These are phyloP conservation scores for Smutsia gigantea DNA, from an alignment of 2,797 vertebrate species.

Conservation along the genomic window DNA sequence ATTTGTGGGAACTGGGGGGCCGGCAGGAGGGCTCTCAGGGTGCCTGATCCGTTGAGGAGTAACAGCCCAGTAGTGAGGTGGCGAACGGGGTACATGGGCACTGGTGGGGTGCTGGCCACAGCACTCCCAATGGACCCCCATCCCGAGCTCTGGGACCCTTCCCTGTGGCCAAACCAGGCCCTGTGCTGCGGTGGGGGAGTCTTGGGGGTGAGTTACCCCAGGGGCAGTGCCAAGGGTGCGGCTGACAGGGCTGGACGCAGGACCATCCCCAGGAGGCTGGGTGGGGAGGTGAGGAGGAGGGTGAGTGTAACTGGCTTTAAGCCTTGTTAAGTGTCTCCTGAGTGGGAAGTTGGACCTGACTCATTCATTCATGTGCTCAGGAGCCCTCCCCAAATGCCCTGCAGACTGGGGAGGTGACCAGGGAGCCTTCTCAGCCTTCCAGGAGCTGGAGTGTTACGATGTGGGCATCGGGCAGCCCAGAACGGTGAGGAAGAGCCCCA, in stretches of 20 bases:
- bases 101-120: not conserved
- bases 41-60: constrained; percentile 22
- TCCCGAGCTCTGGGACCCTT: not conserved
- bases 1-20: constrained; percentile 70
- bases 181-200: not conserved
- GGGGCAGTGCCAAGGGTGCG: not conserved
- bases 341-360: not conserved
- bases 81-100: not conserved
- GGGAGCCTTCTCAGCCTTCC: not conserved
- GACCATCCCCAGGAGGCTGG: not conserved
- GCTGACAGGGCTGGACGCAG: not conserved
- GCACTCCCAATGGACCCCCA: not conserved
- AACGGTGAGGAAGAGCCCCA: not conserved
- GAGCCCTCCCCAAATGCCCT: not conserved
- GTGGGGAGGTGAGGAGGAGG: not conserved
- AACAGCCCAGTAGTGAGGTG: not conserved
- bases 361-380: not conserved
- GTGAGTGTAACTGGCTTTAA: not conserved
- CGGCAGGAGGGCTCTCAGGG: constrained; percentile 52
- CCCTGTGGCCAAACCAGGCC: not conserved
- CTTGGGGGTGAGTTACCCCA: not conserved
- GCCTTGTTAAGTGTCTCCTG: not conserved
- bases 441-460: rapidly evolving
- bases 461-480: not conserved
- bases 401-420: not conserved